These are phyloP conservation scores for Agonum fuliginosum DNA, from an alignment of 2,888 invertebrate genomes.

Conservation along the genomic window DNA sequence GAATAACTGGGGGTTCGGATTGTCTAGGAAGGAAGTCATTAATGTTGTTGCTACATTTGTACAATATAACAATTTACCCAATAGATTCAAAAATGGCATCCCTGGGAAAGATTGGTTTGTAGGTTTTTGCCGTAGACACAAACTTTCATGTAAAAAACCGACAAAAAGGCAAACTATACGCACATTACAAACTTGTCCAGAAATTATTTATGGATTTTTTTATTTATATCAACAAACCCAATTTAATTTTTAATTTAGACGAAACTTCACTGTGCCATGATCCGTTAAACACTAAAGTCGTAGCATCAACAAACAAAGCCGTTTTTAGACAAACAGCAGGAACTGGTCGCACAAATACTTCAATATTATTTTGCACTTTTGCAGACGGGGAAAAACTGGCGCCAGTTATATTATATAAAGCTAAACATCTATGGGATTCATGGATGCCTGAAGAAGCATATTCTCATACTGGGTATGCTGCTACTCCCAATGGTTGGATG, in stretches of 20 bases:
- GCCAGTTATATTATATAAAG: slow-evolving; percentile 59
- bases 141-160: too few relatives aligned
- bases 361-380: slow-evolving; percentile 50
- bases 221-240: slow-evolving; percentile 46
- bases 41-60: too few relatives aligned
- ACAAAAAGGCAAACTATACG: too few relatives aligned
- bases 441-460: slow-evolving; percentile 48
- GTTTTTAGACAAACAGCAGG: slow-evolving; percentile 47
- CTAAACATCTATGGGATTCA: slow-evolving; percentile 59
- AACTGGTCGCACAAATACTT: slow-evolving; percentile 59
- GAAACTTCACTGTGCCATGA: slow-evolving; percentile 61
- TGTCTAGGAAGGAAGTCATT: too few relatives aligned
- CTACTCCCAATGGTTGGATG: slow-evolving; percentile 63
- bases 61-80: too few relatives aligned
- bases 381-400: slow-evolving; percentile 58
- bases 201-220: slow-evolving; percentile 45
- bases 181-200: slow-evolving; percentile 53
- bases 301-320: too few relatives aligned
- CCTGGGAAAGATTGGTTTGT: too few relatives aligned
- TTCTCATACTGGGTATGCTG: slow-evolving; percentile 60
- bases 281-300: slow-evolving; percentile 61
- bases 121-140: too few relatives aligned
- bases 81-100: too few relatives aligned
- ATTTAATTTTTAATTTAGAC: slow-evolving; percentile 60
- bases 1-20: too few relatives aligned